A percentile compares a stretch with the other conserved stretches of the same genome.
Conservation (phyloP, 30 jellyfish, hydroid and myxozoan species). For the Nemopilema nomurai region DNA sequence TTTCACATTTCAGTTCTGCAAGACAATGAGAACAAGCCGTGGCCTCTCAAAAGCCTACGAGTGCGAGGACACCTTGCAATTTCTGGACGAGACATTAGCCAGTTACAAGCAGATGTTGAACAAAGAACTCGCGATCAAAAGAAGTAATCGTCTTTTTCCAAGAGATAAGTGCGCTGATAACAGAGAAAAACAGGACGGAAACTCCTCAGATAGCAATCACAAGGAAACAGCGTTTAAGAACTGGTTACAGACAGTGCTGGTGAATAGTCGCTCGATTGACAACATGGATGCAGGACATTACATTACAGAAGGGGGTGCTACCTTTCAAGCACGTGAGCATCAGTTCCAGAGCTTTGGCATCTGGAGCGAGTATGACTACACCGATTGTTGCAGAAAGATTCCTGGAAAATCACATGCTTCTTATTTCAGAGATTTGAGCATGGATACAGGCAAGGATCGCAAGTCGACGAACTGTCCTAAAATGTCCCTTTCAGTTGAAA, state of each 20-base stretch:
- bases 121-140: background rate
- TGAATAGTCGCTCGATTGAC: background rate
- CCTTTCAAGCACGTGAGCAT: background rate
- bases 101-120: conserved; percentile 34
- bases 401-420: background rate
- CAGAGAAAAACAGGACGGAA: conserved; percentile 6
- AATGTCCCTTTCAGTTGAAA: background rate
- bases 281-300: background rate
- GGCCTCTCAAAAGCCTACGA: conserved; percentile 36
- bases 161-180: background rate
- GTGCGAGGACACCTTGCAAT: conserved; percentile 39
- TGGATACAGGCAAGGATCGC: background rate
- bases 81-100: conserved; percentile 22
- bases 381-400: background rate
- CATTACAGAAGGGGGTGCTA: background rate
- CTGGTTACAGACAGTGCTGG: conserved; percentile 10
- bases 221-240: conserved; percentile 9
- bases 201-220: background rate
- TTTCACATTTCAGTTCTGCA: conserved; percentile 18
- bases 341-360: background rate
- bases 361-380: background rate
- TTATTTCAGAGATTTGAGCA: background rate
- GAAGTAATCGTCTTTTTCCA: conserved; percentile 4
- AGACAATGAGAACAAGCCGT: conserved; percentile 6
- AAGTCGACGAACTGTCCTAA: background rate